These are phyloP conservation scores for Sphaerophoria rueppellii DNA, from an alignment of 2,888 invertebrate genomes.

Conservation along the genomic window DNA sequence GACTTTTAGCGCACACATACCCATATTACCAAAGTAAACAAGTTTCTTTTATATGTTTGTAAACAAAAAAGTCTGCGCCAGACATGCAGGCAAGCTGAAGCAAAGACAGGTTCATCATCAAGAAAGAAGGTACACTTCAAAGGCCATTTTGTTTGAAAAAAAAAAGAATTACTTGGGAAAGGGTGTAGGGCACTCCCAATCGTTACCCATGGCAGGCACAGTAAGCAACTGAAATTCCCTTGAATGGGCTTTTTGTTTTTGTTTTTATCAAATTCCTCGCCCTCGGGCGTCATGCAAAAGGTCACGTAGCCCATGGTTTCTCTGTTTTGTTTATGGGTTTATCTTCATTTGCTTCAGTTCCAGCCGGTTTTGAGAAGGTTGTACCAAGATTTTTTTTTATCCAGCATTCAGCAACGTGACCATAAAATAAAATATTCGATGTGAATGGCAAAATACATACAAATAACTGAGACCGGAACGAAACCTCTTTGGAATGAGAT, in stretches of 20 bases:
- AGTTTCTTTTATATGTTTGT: conserved; percentile 1
- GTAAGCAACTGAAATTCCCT: conserved; percentile 6
- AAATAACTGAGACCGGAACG: conserved; percentile 12
- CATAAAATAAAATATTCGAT: background rate
- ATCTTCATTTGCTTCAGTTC: background rate
- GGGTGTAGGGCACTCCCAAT: background rate
- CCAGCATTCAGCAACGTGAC: conserved; percentile 15
- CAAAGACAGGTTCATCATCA: conserved; percentile 3
- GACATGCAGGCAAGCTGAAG: conserved; percentile 15
- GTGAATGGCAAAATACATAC: conserved; percentile 2
- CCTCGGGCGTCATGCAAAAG: conserved; percentile 35
- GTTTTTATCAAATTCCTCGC: conserved; percentile 8
- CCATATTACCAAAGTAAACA: background rate
- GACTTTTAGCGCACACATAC: background rate
- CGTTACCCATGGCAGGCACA: background rate
- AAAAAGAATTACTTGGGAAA: background rate
- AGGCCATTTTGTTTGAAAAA: conserved; percentile 7
- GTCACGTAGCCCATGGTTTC: conserved; percentile 52
- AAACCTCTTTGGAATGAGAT: background rate
- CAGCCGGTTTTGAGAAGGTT: background rate
- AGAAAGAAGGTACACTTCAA: conserved; percentile 2
- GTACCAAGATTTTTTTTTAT: background rate
- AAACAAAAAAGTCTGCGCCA: conserved; percentile 7
- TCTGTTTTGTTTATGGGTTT: background rate
- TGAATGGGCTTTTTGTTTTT: conserved; percentile 9